These are phyloP conservation scores for Drosophila pegasa DNA, from an alignment of 2,888 invertebrate genomes.

Conservation along the genomic window DNA sequence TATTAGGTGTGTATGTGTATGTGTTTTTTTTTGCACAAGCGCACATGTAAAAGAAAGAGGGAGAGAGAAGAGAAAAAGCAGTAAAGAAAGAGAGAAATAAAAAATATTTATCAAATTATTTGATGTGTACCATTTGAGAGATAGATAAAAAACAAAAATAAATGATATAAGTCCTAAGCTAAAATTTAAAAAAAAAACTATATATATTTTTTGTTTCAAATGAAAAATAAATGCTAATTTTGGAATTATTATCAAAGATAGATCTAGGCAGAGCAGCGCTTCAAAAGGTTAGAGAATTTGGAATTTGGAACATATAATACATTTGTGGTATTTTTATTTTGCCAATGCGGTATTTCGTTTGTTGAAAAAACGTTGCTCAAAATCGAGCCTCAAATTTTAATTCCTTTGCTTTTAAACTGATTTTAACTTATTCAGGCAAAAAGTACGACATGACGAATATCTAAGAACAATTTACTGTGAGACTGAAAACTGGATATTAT, in stretches of 20 bases:
- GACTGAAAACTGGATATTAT: conserved; percentile 46
- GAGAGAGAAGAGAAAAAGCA: conserved; percentile 59
- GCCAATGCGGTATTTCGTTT: conserved; percentile 24
- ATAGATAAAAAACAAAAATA: background rate
- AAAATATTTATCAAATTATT: conserved; percentile 48
- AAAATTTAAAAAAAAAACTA: background rate
- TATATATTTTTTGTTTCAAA: background rate
- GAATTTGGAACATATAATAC: conserved; percentile 1
- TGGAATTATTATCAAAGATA: background rate
- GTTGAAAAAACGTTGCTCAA: background rate
- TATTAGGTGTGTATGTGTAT: conserved; percentile 13
- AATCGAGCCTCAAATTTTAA: background rate
- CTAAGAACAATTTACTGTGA: conserved; percentile 38
- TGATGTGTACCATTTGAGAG: conserved; percentile 28
- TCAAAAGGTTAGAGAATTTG: conserved; percentile 1
- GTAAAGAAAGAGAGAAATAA: conserved; percentile 60
- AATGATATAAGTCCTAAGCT: conserved; percentile 11
- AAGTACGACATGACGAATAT: conserved; percentile 35
- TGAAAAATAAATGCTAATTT: conserved; percentile 4
- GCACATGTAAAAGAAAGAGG: conserved; percentile 69
- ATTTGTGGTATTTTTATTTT: conserved; percentile 3
- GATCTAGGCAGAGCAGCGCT: conserved; percentile 39
- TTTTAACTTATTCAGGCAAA: conserved; percentile 58
- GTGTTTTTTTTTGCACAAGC: conserved; percentile 66
- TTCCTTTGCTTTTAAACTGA: conserved; percentile 53